A percentile compares a stretch with the other conserved stretches of the same genome.
Evolutionary conservation across 2,797 vertebrate species (phyloP).

Genomic region (Fistularia commersonii): DNA sequence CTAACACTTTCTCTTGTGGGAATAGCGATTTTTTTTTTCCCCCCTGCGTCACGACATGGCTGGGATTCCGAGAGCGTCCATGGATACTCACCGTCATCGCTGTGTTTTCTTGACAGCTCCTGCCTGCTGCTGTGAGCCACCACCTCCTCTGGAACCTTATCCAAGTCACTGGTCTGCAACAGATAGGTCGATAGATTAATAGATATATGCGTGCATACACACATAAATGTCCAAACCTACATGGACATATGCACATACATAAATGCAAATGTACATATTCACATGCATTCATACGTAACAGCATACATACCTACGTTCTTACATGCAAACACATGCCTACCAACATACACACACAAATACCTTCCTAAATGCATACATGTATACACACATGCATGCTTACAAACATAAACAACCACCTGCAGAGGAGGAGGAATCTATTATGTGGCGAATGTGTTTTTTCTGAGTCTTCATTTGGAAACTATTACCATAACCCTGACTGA

Average conservation of each 20-base stretch:
- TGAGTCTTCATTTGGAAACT: constrained; percentile 53
- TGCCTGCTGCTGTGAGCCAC: constrained; percentile 76
- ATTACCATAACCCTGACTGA: constrained; percentile 56
- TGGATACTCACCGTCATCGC: constrained; percentile 84
- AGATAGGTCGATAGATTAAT: background rate
- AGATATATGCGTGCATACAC: background rate
- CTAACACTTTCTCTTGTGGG: constrained; percentile 11
- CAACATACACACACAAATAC: no score
- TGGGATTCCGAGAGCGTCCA: constrained; percentile 24
- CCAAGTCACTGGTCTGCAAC: constrained; percentile 86
- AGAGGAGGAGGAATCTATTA: background rate
- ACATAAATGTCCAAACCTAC: background rate
- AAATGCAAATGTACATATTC: no score
- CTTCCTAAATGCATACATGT: no score
- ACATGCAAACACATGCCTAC: no score
- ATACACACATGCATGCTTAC: no score
- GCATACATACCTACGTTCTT: no score
- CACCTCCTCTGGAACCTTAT: constrained; percentile 88
- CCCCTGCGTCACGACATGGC: constrained; percentile 23
- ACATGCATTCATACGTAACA: no score
- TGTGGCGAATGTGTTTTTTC: constrained; percentile 32
- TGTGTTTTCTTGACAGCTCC: constrained; percentile 82
- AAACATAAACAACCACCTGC: no score
- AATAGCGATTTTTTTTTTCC: constrained; percentile 21
- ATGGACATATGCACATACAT: no score